A percentile compares a stretch with the other conserved stretches of the same genome.
phyloP scores from a whole-genome alignment of 2,113 vertebrate genomes.

The Syngnathus typhle region DNA sequence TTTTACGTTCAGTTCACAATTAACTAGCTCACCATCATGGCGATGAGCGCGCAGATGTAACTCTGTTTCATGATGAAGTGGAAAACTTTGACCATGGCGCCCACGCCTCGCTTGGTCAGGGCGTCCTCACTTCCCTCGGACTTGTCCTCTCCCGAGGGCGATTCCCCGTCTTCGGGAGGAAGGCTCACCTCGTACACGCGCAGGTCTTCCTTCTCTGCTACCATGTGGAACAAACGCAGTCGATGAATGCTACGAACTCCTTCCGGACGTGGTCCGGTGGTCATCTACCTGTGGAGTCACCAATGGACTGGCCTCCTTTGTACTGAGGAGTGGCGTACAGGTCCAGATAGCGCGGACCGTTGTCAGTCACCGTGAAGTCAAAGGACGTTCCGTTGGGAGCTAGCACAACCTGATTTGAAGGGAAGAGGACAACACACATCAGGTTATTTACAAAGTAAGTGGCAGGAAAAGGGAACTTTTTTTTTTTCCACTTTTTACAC shows the following conservation, averaged over 20 bases:
- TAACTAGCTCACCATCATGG: conserved; percentile 88
- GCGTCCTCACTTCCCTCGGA: conserved; percentile 67
- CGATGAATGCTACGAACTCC: not conserved
- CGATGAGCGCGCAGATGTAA: conserved; percentile 95
- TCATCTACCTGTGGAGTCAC: conserved; percentile 20
- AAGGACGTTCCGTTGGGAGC: conserved; percentile 87
- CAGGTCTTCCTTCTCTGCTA: conserved; percentile 63
- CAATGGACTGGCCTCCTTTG: conserved; percentile 73
- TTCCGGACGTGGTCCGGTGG: not conserved
- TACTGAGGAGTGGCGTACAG: conserved; percentile 90
- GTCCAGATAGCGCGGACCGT: conserved; percentile 83
- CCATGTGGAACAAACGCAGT: conserved; percentile 9
- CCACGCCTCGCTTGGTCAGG: conserved; percentile 70
- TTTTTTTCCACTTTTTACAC: no score
- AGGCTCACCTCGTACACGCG: conserved; percentile 64
- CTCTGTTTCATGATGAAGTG: conserved; percentile 98
- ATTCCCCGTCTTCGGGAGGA: conserved; percentile 70
- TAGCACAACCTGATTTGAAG: conserved; percentile 72
- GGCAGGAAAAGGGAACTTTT: no score
- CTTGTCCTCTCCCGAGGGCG: conserved; percentile 67
- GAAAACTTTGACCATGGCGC: conserved; percentile 82
- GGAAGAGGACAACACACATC: not conserved
- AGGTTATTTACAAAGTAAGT: not conserved
- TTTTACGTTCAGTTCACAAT: no score
- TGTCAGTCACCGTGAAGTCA: conserved; percentile 80